Base-by-base conservation (phyloP, 92 coral and sea anemone genomes). In the Heliopora coerulea region DNA sequence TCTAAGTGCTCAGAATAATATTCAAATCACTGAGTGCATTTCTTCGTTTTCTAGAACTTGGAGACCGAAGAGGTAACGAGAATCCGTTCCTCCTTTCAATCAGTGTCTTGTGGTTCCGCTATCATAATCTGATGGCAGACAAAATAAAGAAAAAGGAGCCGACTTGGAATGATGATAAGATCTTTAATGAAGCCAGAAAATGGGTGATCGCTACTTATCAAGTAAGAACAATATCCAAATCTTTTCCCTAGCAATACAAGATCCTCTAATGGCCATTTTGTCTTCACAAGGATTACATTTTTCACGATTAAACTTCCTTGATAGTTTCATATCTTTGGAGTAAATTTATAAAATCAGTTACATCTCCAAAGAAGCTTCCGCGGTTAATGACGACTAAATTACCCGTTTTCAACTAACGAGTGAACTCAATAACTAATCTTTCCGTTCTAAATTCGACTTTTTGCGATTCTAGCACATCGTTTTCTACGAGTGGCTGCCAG, bases 401-500 rank as follows among this genome's bases (percentile, higher is more conserved):
- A n/a, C n/a, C n/a, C n/a, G n/a, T n/a, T n/a, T n/a, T n/a, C n/a
- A n/a, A n/a, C n/a, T n/a, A n/a, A n/a, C n/a, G n/a, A n/a, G n/a
- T n/a, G n/a, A n/a, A n/a, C n/a, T n/a, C n/a, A n/a, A n/a, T n/a
- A n/a, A n/a, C n/a, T n/a, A n/a, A n/a, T n/a, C n/a, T n/a, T n/a
- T n/a, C n/a, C n/a, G n/a, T n/a, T n/a, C n/a, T n/a, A n/a, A n/a
- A n/a, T n/a, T n/a, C n/a, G n/a, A n/a, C n/a, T 24, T 41, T 21
- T 15, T 8, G 12, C 15, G 12, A 2, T 69, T 69, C 17, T 52
- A 69, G 76, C 61, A 69, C 62, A 69, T 69, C 18, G 76, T 69
- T 10, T 29, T 69, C 26, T 69, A 69, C 17, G 76, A 69, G 50
- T 69, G 76, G 76, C 76, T 69, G 13, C 76, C 76, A 31, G 76